These are phyloP conservation scores for Salpingus planirostris DNA, from an alignment of 2,888 invertebrate genomes.

Conservation along the genomic window DNA sequence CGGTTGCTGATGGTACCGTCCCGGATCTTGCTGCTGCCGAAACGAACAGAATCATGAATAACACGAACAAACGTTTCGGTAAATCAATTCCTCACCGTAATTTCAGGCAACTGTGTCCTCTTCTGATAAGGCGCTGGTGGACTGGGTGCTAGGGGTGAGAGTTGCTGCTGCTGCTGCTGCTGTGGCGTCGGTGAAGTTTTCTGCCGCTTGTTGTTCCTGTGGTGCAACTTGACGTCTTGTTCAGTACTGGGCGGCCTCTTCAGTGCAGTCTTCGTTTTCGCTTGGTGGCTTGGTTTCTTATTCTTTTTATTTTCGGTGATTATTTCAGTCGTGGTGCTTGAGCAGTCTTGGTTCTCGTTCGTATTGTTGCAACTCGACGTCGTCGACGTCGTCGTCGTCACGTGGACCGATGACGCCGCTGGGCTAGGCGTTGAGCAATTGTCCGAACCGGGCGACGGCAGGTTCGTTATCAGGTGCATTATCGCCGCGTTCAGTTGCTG, in stretches of 20 bases:
- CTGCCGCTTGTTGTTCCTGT: constrained; percentile 30
- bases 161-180: too few relatives aligned
- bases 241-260: constrained; percentile 30
- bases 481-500: constrained; percentile 62
- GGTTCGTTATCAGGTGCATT: constrained; percentile 55
- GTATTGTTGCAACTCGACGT: constrained; percentile 2
- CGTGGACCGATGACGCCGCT: too few relatives aligned
- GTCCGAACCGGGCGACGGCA: constrained; percentile 37
- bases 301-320: too few relatives aligned
- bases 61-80: background rate
- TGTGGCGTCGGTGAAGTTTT: constrained; percentile 23
- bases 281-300: constrained; percentile 16
- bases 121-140: constrained; percentile 15
- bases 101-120: constrained; percentile 12
- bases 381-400: too few relatives aligned
- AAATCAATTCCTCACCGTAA: constrained; percentile 12
- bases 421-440: constrained; percentile 24
- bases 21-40: too few relatives aligned
- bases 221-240: constrained; percentile 22
- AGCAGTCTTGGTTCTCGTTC: constrained; percentile 36
- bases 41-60: too few relatives aligned
- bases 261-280: constrained; percentile 25
- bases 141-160: constrained; percentile 15
- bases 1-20: constrained; percentile 1
- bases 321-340: constrained; percentile 18